Evolutionary conservation across 2,888 invertebrate species (phyloP).

Genomic region (Caenorhabditis afra): DNA sequence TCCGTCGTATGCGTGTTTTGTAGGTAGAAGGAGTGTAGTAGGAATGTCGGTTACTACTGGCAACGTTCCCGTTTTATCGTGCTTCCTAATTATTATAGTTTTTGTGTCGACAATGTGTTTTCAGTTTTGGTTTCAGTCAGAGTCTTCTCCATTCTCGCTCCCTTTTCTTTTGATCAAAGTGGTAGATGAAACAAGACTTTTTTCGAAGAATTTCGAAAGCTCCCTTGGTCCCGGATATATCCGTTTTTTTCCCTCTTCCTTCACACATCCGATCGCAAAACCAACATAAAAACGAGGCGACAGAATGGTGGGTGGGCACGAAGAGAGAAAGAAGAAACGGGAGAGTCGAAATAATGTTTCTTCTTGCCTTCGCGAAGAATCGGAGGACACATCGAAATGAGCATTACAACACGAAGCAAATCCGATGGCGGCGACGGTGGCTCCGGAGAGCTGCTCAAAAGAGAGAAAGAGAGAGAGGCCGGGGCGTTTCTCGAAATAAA

Average conservation of each 20-base stretch:
- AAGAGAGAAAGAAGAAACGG: conserved; percentile 8
- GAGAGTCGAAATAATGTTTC: conserved; percentile 22
- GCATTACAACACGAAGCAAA: conserved; percentile 44
- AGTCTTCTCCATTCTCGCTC: not conserved
- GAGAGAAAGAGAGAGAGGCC: too few relatives aligned
- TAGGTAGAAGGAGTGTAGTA: not conserved
- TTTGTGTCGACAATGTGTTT: too few relatives aligned
- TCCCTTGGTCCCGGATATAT: conserved; percentile 14
- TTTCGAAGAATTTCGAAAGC: too few relatives aligned
- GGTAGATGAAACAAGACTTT: not conserved
- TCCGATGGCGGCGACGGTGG: conserved; percentile 9
- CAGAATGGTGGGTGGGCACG: conserved; percentile 37
- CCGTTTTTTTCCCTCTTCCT: conserved; percentile 33
- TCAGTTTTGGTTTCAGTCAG: not conserved
- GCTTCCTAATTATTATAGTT: not conserved
- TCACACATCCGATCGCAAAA: conserved; percentile 32
- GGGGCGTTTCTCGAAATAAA: conserved; percentile 47
- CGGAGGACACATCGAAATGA: conserved; percentile 45
- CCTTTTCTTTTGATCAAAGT: too few relatives aligned
- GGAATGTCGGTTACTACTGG: conserved; percentile 1
- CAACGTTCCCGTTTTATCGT: not conserved
- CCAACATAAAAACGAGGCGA: conserved; percentile 14
- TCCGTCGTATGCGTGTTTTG: too few relatives aligned
- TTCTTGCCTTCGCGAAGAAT: conserved; percentile 18
- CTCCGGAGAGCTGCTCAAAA: too few relatives aligned